phyloP scores from a whole-genome alignment of 2,888 invertebrate genomes.

The Spodoptera littoralis region DNA sequence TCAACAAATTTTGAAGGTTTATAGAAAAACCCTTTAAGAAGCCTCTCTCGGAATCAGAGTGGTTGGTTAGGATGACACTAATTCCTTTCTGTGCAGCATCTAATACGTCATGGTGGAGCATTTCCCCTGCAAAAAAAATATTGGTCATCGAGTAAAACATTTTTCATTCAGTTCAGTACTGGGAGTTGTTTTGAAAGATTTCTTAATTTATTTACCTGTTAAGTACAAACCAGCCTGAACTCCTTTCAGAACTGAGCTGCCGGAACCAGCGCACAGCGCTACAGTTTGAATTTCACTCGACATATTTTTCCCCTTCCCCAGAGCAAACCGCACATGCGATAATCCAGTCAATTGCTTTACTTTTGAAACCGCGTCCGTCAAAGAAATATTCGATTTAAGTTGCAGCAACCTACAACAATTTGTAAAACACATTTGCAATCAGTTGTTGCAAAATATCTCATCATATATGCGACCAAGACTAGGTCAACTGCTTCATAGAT shows the following conservation, averaged over 20 bases:
- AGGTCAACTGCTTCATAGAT: slow-evolving; percentile 8
- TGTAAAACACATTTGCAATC: slow-evolving; percentile 19
- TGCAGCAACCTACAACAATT: slow-evolving; percentile 71
- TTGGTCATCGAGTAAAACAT: not conserved
- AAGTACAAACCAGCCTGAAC: slow-evolving; percentile 93
- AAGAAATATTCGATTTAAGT: slow-evolving; percentile 68
- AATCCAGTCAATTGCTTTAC: slow-evolving; percentile 92
- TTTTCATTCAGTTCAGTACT: not conserved
- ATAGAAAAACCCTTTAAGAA: slow-evolving; percentile 91
- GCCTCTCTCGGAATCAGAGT: slow-evolving; percentile 97
- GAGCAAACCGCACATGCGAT: slow-evolving; percentile 92
- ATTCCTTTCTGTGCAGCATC: slow-evolving; percentile 94
- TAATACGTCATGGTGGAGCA: slow-evolving; percentile 97
- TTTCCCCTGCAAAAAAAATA: slow-evolving; percentile 90
- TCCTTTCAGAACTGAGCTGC: slow-evolving; percentile 92
- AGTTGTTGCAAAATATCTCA: slow-evolving; percentile 17
- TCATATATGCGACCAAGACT: slow-evolving; percentile 20
- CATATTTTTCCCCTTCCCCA: slow-evolving; percentile 83
- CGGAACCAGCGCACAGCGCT: slow-evolving; percentile 97
- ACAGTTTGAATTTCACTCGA: slow-evolving; percentile 88
- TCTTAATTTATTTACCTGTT: slow-evolving; percentile 87
- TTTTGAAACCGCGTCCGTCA: slow-evolving; percentile 90
- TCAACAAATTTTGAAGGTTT: slow-evolving; percentile 72
- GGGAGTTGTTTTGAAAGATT: not conserved
- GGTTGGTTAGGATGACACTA: slow-evolving; percentile 96